These are phyloP conservation scores for Enteromius radiatus DNA, from an alignment of 2,797 vertebrate genomes.

Conservation along the genomic window DNA sequence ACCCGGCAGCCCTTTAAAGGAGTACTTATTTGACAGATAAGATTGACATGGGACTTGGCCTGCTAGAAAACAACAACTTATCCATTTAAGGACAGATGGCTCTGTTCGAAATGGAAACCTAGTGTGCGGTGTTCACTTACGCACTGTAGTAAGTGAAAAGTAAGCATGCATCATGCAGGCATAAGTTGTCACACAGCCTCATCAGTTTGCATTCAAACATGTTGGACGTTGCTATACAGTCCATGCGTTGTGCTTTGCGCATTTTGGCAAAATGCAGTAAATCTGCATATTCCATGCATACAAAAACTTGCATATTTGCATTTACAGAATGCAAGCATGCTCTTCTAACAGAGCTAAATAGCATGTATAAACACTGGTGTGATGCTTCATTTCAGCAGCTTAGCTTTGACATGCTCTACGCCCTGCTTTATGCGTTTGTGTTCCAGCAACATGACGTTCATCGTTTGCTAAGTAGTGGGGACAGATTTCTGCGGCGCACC, in stretches of 20 bases:
- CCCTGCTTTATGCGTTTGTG: constrained; percentile 39
- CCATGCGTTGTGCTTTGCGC: neutral
- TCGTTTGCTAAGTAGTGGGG: constrained; percentile 65
- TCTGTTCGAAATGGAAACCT: constrained; percentile 7
- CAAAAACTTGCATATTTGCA: neutral
- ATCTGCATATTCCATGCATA: constrained; percentile 25
- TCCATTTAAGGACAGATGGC: constrained; percentile 26
- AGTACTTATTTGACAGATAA: constrained; percentile 53
- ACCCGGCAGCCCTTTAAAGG: constrained; percentile 44
- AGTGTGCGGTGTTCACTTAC: neutral
- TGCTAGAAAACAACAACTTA: constrained; percentile 25
- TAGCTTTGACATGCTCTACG: constrained; percentile 32
- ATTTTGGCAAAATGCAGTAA: constrained; percentile 7
- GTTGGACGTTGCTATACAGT: neutral
- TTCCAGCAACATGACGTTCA: constrained; percentile 58
- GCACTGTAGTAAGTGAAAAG: neutral
- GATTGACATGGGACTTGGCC: constrained; percentile 46
- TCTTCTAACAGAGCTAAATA: constrained; percentile 7
- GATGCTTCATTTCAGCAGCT: constrained; percentile 37
- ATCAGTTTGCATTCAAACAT: neutral
- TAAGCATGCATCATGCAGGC: neutral
- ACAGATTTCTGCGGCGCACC: constrained; percentile 61
- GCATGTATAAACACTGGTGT: neutral
- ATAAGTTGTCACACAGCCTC: neutral
- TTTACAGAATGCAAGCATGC: neutral